Evolutionary conservation across 2,797 vertebrate genomes (phyloP), one percentile per base, ranked within the genome.

Genomic region (Gallirallus australis): DNA sequence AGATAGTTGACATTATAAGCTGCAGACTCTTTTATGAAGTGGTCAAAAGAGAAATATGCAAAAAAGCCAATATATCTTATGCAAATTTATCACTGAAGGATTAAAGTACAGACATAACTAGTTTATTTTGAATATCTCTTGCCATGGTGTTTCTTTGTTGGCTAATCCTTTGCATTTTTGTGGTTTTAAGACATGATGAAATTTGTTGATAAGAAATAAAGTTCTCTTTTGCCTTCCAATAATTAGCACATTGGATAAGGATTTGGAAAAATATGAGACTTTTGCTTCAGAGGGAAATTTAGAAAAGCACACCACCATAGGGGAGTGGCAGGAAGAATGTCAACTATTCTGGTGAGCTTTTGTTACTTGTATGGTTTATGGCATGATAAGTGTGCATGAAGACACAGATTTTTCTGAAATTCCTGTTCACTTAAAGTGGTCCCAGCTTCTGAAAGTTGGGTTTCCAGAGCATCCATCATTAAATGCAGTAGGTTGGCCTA

Each of bases 151-250:
- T 97, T 56, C 68, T 96, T 84, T 80, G 70, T 93, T 97, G 91
- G 66, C 70, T 89, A 96, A 95, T 94, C 56, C 76, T 96, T 95
- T 95, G 86, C 95, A 91, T 91, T 95, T 96, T 97, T 96, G 95
- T 91, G 92, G 92, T 56, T 96, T 96, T 93, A 83, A 69, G 95
- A 93, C 90, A 94, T 4, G 81, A 95, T 96, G 54, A 81, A 93
- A 84, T 72, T 92, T 73, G 52, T 96, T 1, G 65, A 95, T 97
- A 96, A 96, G 86, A 81, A 96, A 52, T 75, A 56, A 45, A 95
- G 50, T 80, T 92, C 63, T 60, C 60, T 93, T 90, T 96, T 95
- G 72, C 39, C 69, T 96, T 93, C 57, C 84, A 90, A 45, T 92
- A 83, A 82, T 91, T 84, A 82, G 12, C 28, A 73, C 56, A 52